phyloP scores from a whole-genome alignment of 2,888 invertebrate genomes.

The Rhyacophila evoluta region DNA sequence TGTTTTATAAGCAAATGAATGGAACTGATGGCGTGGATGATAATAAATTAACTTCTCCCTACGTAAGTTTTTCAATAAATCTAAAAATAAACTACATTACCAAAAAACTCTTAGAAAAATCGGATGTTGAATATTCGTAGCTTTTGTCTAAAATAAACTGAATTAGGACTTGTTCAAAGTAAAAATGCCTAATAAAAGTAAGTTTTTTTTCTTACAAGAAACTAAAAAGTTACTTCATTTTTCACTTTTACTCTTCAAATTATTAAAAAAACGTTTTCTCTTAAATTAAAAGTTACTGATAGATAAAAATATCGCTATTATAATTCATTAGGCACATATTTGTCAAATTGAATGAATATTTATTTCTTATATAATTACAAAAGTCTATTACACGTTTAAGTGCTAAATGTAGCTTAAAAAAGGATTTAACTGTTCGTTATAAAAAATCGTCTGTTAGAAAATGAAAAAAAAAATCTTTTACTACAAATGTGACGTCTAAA shows the following conservation, averaged over 20 bases:
- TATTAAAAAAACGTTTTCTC: no score
- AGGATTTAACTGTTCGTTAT: no score
- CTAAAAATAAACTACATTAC: constrained; percentile 25
- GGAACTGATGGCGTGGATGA: constrained; percentile 41
- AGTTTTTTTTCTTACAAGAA: background rate
- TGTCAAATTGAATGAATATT: no score
- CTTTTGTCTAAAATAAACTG: constrained; percentile 22
- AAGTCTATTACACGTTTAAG: no score
- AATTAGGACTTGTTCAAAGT: background rate
- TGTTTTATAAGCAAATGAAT: constrained; percentile 32
- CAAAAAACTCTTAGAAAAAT: constrained; percentile 7
- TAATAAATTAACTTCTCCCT: constrained; percentile 42
- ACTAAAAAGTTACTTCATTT: background rate
- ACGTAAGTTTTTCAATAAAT: constrained; percentile 44
- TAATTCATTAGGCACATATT: no score
- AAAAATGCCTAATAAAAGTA: background rate
- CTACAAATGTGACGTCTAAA: no score
- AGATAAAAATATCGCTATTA: no score
- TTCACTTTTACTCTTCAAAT: background rate
- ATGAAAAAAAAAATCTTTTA: no score
- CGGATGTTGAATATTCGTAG: background rate
- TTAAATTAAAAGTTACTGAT: no score
- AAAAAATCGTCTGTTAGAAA: no score
- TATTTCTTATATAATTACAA: no score
- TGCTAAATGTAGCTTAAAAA: no score